A percentile compares a stretch with the other conserved stretches of the same genome.
Conservation (phyloP, 1,140 invertebrate species). For the Caenorhabditis briggsae region DNA sequence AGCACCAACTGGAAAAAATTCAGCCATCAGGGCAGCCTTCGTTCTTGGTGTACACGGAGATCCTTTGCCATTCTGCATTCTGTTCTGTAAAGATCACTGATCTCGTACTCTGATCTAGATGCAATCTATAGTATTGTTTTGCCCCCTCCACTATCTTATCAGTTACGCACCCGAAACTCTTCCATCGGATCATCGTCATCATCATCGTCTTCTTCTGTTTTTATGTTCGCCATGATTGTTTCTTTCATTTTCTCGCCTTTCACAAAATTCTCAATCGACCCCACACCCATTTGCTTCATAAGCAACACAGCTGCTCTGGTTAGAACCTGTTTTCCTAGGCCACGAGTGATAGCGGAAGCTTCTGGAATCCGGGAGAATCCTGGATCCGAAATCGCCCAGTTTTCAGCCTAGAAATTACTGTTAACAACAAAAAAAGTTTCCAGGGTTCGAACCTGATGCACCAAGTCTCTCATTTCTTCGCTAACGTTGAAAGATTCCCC, state of each 20-base stretch:
- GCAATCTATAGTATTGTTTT: neutral
- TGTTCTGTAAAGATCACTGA: neutral
- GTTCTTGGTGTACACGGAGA: slow-evolving; percentile 3
- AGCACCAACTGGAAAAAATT: neutral
- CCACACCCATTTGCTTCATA: neutral
- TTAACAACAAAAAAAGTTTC: too few species aligned
- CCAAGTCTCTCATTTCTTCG: too few species aligned
- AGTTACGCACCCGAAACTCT: slow-evolving; percentile 32
- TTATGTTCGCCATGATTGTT: neutral
- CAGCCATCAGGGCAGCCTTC: neutral
- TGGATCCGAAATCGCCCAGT: too few species aligned
- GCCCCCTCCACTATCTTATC: neutral
- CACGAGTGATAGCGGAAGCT: too few species aligned
- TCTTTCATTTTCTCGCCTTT: neutral
- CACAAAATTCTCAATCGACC: neutral
- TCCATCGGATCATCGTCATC: slow-evolving; percentile 6
- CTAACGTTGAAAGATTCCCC: too few species aligned
- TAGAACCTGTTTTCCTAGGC: too few species aligned
- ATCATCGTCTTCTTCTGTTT: neutral
- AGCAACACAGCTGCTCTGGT: too few species aligned
- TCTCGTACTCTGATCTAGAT: neutral
- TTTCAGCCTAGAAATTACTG: too few species aligned
- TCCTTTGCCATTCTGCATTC: neutral
- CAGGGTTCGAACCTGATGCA: too few species aligned
- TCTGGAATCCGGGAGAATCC: too few species aligned